Percentiles rank a stretch among this genome's conserved stretches.
These are phyloP conservation scores for Rhingia rostrata DNA, from an alignment of 2,888 invertebrate species.

Conservation along the genomic window DNA sequence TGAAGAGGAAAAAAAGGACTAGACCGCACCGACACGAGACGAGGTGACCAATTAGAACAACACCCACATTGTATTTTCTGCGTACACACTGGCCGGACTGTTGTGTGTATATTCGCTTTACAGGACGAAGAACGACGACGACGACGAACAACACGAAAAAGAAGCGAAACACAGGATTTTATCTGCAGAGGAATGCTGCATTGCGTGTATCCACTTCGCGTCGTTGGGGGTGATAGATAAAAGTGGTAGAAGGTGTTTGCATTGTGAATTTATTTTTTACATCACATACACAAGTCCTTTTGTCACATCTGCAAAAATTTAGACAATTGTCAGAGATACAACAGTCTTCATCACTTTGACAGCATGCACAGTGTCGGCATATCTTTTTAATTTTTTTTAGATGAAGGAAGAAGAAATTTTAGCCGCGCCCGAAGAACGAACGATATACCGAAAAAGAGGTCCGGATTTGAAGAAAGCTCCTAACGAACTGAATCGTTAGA, in stretches of 20 bases:
- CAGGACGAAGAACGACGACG: constrained; percentile 49
- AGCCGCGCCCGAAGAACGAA: constrained; percentile 69
- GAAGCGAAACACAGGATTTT: constrained; percentile 68
- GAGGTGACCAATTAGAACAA: constrained; percentile 64
- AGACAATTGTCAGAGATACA: constrained; percentile 1
- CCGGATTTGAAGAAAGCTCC: constrained; percentile 73
- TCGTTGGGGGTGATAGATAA: constrained; percentile 18
- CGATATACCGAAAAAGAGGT: constrained; percentile 41
- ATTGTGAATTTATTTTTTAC: constrained; percentile 41
- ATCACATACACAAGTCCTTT: constrained; percentile 33
- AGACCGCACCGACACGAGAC: constrained; percentile 13
- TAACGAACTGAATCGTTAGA: constrained; percentile 72
- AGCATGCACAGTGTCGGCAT: constrained; percentile 21
- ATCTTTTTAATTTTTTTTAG: constrained; percentile 8
- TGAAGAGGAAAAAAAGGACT: constrained; percentile 27
- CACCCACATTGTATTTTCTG: constrained; percentile 61
- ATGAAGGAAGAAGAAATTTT: constrained; percentile 28
- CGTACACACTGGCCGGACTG: constrained; percentile 40
- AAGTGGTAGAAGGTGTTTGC: constrained; percentile 52
- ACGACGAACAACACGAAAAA: constrained; percentile 36
- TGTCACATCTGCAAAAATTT: constrained; percentile 8
- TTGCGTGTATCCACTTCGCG: constrained; percentile 74
- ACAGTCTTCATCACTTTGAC: constrained; percentile 18
- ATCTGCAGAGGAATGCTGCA: constrained; percentile 77
- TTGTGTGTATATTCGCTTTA: constrained; percentile 39